Evolutionary conservation across 2,888 invertebrate genomes (phyloP), one percentile per base, ranked within the genome.

Genomic region (Schrankia costaestrigalis): DNA sequence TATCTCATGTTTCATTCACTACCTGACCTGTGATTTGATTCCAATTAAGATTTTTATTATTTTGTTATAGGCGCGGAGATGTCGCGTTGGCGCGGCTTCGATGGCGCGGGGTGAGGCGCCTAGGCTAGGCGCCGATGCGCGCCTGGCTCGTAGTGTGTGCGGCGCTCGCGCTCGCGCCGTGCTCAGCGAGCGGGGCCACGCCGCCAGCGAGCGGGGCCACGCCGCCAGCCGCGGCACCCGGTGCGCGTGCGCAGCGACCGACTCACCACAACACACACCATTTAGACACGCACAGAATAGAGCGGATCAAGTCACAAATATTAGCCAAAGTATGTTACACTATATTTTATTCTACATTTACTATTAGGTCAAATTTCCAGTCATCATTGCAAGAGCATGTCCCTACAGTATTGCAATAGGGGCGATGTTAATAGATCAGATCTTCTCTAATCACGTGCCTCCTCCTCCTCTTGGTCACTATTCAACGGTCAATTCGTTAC

Each of bases 71-170:
- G 84, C 76, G 66, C 72, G 78, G 82, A 68, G 71, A 84, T 85
- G 85, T 83, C 77, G 69, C 75, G 69, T 64, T 69, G 79, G 74
- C 78, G 70, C 71, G 78, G 74, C 69, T 76, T 71, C 76, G 76
- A 85, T 83, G 85, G 84, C 74, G 84, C 74, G 68, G 84, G 85
- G 66, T 83, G 70, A 81, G 72, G 63, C 70, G 63, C 41, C 58
- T 41, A 63, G 78, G 86, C 81, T 82, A 83, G 86, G 82, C 84
- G 84, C 85, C 78, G 62, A 83, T 84, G 75, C 75, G 75, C 75
- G 85, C 82, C 82, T 81, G 83, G 80, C 83, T 82, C 67, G 63
- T 82, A 44, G 77, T 83, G 82, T 81, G 81, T 78, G 85, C 84
- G 84, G 78, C 79, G 80, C 79, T 78, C 70, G 84, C 84, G 78